Base-by-base conservation (phyloP, 2,888 invertebrate species). In the Graphium colonna region DNA sequence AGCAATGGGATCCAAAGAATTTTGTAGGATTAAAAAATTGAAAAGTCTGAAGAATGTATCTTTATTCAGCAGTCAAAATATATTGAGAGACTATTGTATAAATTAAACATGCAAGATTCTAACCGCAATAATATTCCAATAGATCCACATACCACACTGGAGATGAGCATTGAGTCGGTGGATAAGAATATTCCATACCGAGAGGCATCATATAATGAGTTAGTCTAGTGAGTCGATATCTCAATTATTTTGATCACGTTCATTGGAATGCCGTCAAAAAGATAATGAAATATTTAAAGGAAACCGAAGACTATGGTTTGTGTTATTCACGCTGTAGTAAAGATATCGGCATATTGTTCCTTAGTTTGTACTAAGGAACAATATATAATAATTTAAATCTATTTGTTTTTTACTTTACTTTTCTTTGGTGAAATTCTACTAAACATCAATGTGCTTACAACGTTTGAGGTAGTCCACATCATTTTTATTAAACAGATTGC, bases 201-300 rank as follows among this genome's bases (percentile, higher is more conserved):
- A 51, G 61, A 61, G 44, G 61, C 15, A 61, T 59, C 1, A 56
- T 58, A 55, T 61, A 40, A 55, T 57, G 43, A 3, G 59, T 61
- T 2, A 59, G 56, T 13, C 12, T 56, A 31, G 61, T 59, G n/a
- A 59, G 55, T 44, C 39, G 57, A 33, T 61, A 47, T 48, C 39
- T 61, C 0, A 45, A 58, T 40, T 42, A 49, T 43, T 57, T 56
- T 44, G 17, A 58, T 46, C 0, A 45, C 10, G 51, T 8, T n/a
- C 57, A 58, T 12, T 58, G 60, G 58, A 57, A 53, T 52, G 58
- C 47, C 10, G 56, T 59, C 1, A 60, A 57, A 31, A 43, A n/a
- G 21, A 60, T 57, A 1, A 36, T 60, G 1, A 58, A 57, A 18
- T 60, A 60, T 18, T 28, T 60, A 5, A 59, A 59, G 52, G 56